Evolutionary conservation across 2,888 invertebrate species (phyloP).

Genomic region (Gymnoscelis rufifasciata): DNA sequence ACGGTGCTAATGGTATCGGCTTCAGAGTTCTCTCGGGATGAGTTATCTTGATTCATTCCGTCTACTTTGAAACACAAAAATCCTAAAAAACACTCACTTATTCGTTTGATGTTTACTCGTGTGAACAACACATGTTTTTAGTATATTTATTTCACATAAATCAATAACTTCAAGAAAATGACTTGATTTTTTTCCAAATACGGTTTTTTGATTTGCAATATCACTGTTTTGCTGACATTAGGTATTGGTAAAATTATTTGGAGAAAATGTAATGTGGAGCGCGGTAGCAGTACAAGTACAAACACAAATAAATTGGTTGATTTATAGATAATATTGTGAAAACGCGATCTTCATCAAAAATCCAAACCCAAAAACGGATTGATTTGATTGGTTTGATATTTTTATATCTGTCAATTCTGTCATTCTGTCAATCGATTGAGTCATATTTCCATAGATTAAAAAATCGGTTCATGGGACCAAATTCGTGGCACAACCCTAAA

Average conservation of each 20-base stretch:
- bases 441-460: background rate
- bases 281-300: too few relatives aligned
- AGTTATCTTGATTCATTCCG: constrained; percentile 73
- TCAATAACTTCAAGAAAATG: constrained; percentile 9
- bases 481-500: too few relatives aligned
- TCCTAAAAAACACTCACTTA: constrained; percentile 1
- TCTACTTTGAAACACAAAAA: constrained; percentile 8
- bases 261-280: background rate
- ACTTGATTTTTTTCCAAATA: constrained; percentile 7
- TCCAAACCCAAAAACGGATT: background rate
- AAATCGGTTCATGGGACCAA: constrained; percentile 9
- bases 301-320: background rate
- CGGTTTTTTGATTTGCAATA: background rate
- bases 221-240: constrained; percentile 4
- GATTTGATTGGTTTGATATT: constrained; percentile 4
- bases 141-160: constrained; percentile 10
- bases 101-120: constrained; percentile 6
- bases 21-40: constrained; percentile 70
- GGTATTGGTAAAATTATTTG: background rate
- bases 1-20: constrained; percentile 63
- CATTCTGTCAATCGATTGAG: constrained; percentile 3
- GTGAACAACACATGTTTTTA: constrained; percentile 11
- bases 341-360: constrained; percentile 2
- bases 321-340: background rate
- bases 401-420: too few relatives aligned